Evolutionary conservation across 2,797 vertebrate genomes (phyloP).

Genomic region (Valencia hispanica): DNA sequence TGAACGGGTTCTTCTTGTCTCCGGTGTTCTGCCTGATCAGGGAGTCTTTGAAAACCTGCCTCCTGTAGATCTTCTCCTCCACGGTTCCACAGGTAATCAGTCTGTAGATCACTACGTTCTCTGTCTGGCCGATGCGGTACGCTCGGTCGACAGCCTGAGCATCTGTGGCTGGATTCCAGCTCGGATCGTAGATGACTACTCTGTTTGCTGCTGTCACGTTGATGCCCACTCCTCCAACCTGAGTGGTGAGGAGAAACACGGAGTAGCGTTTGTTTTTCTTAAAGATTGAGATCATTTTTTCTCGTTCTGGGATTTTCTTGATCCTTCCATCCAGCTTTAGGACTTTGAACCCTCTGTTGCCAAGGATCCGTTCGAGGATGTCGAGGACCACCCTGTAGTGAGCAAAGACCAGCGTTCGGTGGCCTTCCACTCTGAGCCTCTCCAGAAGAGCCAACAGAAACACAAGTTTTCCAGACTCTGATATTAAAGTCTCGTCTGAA

Average conservation of each 20-base stretch:
- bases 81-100: conserved; percentile 94
- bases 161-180: conserved; percentile 96
- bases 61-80: conserved; percentile 95
- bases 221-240: conserved; percentile 93
- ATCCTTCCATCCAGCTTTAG: conserved; percentile 90
- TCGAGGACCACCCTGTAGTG: conserved; percentile 93
- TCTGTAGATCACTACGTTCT: conserved; percentile 91
- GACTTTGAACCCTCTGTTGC: conserved; percentile 78
- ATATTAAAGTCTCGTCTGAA: conserved; percentile 83
- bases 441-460: conserved; percentile 88
- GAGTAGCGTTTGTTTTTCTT: conserved; percentile 83
- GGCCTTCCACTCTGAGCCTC: conserved; percentile 85
- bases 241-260: conserved; percentile 92
- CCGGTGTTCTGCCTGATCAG: conserved; percentile 92
- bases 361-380: conserved; percentile 78
- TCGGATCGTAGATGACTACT: conserved; percentile 95
- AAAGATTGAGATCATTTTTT: conserved; percentile 86
- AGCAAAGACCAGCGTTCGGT: conserved; percentile 91
- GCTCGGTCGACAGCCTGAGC: conserved; percentile 94
- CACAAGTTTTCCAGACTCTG: conserved; percentile 91
- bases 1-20: conserved; percentile 93
- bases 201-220: conserved; percentile 90
- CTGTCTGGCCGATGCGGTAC: conserved; percentile 92
- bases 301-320: conserved; percentile 84
- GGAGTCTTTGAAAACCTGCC: conserved; percentile 95